Evolutionary conservation across 2,113 vertebrate species (phyloP).

Genomic region (Saguinus midas): DNA sequence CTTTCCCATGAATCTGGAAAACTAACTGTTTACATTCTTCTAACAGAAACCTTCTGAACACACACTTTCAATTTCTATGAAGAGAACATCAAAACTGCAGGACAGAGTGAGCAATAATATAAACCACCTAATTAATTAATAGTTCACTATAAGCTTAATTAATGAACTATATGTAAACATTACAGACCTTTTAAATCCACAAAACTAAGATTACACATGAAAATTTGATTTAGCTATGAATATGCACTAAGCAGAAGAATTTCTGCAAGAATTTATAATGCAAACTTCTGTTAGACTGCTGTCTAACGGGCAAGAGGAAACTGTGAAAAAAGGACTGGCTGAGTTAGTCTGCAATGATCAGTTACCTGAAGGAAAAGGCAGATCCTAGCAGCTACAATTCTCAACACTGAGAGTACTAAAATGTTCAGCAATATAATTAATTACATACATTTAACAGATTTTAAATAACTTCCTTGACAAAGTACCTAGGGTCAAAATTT

Average conservation of each 20-base stretch:
- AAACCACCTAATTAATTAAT: neutral
- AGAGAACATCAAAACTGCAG: neutral
- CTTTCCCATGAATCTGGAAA: neutral
- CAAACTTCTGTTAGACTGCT: neutral
- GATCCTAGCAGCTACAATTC: neutral
- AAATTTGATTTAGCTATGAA: neutral
- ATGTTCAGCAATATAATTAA: neutral
- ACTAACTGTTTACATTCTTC: neutral
- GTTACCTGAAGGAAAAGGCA: constrained; percentile 28
- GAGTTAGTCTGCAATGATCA: neutral
- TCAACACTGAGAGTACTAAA: neutral
- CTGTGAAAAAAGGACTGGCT: neutral
- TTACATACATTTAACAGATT: constrained; percentile 31
- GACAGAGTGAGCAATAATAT: neutral
- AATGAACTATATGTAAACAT: neutral
- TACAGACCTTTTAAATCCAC: neutral
- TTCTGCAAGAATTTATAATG: neutral
- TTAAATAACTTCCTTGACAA: constrained; percentile 29
- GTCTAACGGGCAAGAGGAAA: neutral
- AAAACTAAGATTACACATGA: neutral
- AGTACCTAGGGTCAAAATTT: neutral
- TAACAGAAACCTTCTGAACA: neutral
- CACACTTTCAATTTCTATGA: neutral
- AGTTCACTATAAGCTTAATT: constrained; percentile 26
- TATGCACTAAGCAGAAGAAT: neutral